Percentiles rank a stretch among this genome's conserved stretches.
phyloP scores from a whole-genome alignment of 1,140 invertebrate genomes.

The Euura lappo region DNA sequence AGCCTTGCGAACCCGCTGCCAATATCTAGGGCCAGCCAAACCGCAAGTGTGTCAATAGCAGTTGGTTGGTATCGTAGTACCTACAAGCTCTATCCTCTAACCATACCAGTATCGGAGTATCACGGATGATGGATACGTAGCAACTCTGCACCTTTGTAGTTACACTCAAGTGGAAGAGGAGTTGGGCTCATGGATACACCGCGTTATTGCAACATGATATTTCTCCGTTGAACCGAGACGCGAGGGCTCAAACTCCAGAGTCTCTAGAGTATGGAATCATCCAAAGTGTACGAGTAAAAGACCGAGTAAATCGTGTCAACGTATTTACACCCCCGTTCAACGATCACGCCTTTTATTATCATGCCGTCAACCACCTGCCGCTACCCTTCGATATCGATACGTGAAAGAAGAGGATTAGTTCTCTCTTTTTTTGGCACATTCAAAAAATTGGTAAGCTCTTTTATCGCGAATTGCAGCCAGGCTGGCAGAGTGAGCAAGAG shows the following conservation, averaged over 20 bases:
- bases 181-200: not conserved
- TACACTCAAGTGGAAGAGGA: constrained; percentile 1
- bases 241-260: not conserved
- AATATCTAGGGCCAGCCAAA: constrained; percentile 3
- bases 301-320: not conserved
- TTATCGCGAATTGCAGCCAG: not conserved
- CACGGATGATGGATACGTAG: not conserved
- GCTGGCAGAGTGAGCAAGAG: too few species aligned
- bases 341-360: too few species aligned
- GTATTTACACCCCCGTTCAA: not conserved
- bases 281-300: not conserved
- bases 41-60: constrained; percentile 6
- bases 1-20: not conserved
- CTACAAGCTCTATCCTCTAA: not conserved
- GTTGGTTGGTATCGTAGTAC: constrained; percentile 5
- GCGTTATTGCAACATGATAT: constrained; percentile 5
- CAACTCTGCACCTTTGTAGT: constrained; percentile 3
- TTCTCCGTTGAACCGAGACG: not conserved
- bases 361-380: too few species aligned
- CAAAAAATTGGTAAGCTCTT: not conserved
- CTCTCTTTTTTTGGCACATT: not conserved
- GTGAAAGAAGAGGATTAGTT: too few species aligned
- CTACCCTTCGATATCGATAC: too few species aligned
- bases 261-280: not conserved
- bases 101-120: not conserved